Evolutionary conservation across 2,888 invertebrate genomes (phyloP).

Genomic region (Clunio marinus): DNA sequence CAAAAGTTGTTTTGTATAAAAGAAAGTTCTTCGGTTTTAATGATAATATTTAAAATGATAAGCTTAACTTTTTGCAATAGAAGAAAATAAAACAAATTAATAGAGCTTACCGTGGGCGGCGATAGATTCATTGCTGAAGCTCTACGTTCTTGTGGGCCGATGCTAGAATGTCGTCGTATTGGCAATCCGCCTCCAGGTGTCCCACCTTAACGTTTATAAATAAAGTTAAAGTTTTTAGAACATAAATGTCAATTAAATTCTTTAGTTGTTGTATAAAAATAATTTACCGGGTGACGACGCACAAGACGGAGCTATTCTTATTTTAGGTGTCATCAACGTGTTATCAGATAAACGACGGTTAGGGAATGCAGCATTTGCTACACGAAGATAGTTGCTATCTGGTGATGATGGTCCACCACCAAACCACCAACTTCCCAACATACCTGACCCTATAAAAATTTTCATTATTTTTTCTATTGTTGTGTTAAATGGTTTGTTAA

Average conservation of each 20-base stretch:
- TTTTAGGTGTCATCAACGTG: constrained; percentile 85
- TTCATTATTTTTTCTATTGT: too few species aligned
- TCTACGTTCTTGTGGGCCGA: constrained; percentile 83
- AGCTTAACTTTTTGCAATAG: background rate
- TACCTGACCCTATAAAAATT: constrained; percentile 55
- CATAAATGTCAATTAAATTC: background rate
- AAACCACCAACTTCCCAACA: constrained; percentile 78
- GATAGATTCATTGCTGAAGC: constrained; percentile 80
- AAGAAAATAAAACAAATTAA: background rate
- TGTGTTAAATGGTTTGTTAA: too few species aligned
- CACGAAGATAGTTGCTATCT: constrained; percentile 80
- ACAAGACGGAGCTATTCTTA: constrained; percentile 82
- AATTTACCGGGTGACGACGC: constrained; percentile 68
- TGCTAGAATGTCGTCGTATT: constrained; percentile 67
- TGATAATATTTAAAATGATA: background rate
- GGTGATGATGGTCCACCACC: constrained; percentile 79
- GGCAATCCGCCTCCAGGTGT: constrained; percentile 34
- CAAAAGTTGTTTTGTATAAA: background rate
- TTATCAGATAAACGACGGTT: constrained; percentile 87
- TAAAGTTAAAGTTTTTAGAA: background rate
- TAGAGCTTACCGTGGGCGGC: constrained; percentile 76
- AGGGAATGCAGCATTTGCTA: constrained; percentile 71
- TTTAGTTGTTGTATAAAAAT: too few species aligned
- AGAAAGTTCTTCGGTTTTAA: background rate
- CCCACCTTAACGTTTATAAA: background rate